These are phyloP conservation scores for Manis pentadactyla DNA, from an alignment of 2,797 vertebrate species.

Conservation along the genomic window DNA sequence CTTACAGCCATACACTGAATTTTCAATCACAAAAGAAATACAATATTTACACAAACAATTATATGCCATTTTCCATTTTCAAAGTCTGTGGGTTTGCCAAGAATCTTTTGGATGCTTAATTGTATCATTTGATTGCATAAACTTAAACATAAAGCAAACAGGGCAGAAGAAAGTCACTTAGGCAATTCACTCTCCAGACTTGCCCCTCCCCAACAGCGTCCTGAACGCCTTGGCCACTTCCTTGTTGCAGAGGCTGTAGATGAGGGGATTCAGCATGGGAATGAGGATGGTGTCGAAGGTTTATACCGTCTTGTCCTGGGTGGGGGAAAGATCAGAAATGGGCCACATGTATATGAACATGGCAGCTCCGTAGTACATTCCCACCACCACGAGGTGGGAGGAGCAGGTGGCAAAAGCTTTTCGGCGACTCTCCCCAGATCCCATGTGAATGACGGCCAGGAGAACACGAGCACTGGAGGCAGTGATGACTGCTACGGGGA, in stretches of 20 bases:
- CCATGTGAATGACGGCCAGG: slow-evolving; percentile 11
- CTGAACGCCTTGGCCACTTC: slow-evolving; percentile 34
- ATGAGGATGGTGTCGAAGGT: slow-evolving; percentile 66
- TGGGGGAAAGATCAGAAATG: neutral
- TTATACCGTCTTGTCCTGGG: slow-evolving; percentile 38
- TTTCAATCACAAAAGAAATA: too few species aligned
- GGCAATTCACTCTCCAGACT: neutral
- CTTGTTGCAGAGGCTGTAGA: slow-evolving; percentile 64
- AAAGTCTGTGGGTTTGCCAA: too few species aligned
- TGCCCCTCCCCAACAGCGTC: neutral
- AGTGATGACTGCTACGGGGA: slow-evolving; percentile 39
- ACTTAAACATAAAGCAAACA: too few species aligned
- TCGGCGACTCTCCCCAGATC: neutral
- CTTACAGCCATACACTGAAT: too few species aligned
- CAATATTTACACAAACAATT: too few species aligned
- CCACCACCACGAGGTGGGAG: slow-evolving; percentile 61
- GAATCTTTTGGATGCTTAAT: too few species aligned
- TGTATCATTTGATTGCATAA: too few species aligned
- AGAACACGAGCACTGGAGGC: slow-evolving; percentile 29
- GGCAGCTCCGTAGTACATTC: slow-evolving; percentile 63
- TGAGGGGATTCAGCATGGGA: slow-evolving; percentile 69
- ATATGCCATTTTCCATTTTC: too few species aligned
- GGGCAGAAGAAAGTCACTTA: too few species aligned
- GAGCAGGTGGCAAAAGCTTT: slow-evolving; percentile 60
- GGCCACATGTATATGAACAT: slow-evolving; percentile 64